Evolutionary conservation across 2,113 vertebrate species (phyloP).

Genomic region (Melospiza georgiana): DNA sequence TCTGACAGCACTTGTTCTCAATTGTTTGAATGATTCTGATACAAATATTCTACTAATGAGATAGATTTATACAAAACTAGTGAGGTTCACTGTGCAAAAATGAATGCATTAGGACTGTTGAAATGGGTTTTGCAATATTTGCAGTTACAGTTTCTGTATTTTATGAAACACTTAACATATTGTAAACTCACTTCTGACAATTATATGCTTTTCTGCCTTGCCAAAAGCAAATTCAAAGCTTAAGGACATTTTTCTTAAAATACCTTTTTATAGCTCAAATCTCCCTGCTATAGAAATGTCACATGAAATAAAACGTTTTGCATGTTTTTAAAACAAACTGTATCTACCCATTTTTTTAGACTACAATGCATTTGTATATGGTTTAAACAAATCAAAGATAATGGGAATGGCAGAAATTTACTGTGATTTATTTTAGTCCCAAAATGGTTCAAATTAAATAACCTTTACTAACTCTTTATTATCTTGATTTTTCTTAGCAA

Average conservation of each 20-base stretch:
- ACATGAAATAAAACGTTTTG: not conserved
- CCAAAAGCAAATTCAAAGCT: not conserved
- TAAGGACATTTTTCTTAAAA: not conserved
- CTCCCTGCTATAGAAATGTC: not conserved
- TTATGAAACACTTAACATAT: not conserved
- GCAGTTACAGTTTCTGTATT: not conserved
- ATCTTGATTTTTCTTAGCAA: not conserved
- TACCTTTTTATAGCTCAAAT: not conserved
- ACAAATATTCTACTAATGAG: not conserved
- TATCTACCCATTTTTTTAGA: not conserved
- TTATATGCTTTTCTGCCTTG: not conserved
- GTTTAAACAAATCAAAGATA: not conserved
- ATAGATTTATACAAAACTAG: not conserved
- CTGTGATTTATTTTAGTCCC: not conserved
- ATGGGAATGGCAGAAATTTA: not conserved
- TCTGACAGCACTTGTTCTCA: not conserved
- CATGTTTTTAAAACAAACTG: not conserved
- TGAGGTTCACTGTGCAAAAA: not conserved
- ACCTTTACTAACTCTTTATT: not conserved
- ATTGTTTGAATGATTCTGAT: not conserved
- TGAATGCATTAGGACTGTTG: not conserved
- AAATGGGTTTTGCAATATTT: not conserved
- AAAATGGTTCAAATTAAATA: not conserved
- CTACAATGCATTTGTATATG: not conserved
- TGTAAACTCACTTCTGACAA: not conserved